phyloP scores from a whole-genome alignment of 2,888 invertebrate species.

The Acronicta leporina region DNA sequence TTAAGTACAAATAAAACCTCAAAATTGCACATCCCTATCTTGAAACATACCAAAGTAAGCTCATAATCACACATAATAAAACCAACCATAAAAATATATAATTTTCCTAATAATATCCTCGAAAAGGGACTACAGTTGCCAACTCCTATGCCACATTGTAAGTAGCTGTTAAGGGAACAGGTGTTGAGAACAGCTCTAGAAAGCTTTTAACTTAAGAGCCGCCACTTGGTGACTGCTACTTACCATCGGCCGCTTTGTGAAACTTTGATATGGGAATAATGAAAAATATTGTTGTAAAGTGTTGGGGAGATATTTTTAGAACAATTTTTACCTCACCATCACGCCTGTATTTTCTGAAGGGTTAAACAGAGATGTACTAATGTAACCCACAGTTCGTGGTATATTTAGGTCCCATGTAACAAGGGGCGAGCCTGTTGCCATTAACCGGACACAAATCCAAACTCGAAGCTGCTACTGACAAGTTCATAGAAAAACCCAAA shows the following conservation, averaged over 20 bases:
- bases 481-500: too few relatives aligned
- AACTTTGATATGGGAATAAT: conserved; percentile 56
- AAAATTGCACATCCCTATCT: not conserved
- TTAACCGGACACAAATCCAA: too few relatives aligned
- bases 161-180: conserved; percentile 54
- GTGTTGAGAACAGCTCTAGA: conserved; percentile 51
- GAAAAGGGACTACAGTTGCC: conserved; percentile 18
- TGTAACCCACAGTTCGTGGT: too few relatives aligned
- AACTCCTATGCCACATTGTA: conserved; percentile 44
- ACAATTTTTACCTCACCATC: not conserved
- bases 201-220: conserved; percentile 59
- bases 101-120: conserved; percentile 17
- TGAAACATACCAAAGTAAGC: conserved; percentile 8
- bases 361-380: too few relatives aligned
- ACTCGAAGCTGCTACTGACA: too few relatives aligned
- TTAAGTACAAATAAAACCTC: too few relatives aligned
- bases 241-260: conserved; percentile 48
- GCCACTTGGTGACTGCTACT: conserved; percentile 46
- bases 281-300: conserved; percentile 38
- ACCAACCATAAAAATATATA: conserved; percentile 2
- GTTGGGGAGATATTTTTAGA: conserved; percentile 27
- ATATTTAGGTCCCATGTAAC: too few relatives aligned
- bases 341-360: too few relatives aligned
- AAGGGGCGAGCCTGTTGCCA: too few relatives aligned
- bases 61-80: not conserved